These are phyloP conservation scores for Oceanodroma leucorhoa DNA, from an alignment of 2,797 vertebrate species.

Conservation along the genomic window DNA sequence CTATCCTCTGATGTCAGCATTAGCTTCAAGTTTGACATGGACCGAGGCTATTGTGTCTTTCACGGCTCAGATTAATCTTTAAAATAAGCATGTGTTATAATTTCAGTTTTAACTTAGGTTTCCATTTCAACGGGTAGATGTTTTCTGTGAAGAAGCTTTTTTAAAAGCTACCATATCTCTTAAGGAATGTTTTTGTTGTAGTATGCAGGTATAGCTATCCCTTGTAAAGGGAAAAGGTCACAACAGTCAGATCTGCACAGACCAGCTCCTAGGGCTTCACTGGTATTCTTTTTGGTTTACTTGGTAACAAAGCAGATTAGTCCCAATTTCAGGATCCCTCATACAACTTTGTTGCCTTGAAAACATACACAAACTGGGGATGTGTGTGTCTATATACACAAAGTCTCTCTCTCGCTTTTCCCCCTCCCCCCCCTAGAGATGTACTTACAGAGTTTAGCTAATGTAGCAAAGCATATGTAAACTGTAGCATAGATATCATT, in stretches of 20 bases:
- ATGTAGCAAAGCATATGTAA: neutral
- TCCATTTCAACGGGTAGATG: neutral
- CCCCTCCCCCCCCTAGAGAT: no score
- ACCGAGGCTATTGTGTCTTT: neutral
- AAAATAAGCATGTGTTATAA: neutral
- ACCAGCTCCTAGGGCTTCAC: neutral
- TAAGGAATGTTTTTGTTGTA: neutral
- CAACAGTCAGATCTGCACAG: neutral
- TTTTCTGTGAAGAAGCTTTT: neutral
- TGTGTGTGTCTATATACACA: accelerated
- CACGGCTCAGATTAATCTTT: neutral
- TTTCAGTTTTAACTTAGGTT: neutral
- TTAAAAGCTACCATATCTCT: neutral
- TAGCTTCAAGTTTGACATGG: neutral
- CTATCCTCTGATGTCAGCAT: neutral
- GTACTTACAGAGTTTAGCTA: neutral
- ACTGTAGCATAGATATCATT: neutral
- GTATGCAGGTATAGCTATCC: neutral
- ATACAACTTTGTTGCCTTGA: neutral
- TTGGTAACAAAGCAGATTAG: neutral
- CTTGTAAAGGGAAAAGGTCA: neutral
- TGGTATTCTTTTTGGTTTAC: neutral
- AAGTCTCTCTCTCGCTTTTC: neutral
- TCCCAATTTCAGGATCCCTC: neutral
- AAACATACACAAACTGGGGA: neutral